phyloP scores from a whole-genome alignment of 2,888 invertebrate genomes.

The Drosophila nigritarsus region DNA sequence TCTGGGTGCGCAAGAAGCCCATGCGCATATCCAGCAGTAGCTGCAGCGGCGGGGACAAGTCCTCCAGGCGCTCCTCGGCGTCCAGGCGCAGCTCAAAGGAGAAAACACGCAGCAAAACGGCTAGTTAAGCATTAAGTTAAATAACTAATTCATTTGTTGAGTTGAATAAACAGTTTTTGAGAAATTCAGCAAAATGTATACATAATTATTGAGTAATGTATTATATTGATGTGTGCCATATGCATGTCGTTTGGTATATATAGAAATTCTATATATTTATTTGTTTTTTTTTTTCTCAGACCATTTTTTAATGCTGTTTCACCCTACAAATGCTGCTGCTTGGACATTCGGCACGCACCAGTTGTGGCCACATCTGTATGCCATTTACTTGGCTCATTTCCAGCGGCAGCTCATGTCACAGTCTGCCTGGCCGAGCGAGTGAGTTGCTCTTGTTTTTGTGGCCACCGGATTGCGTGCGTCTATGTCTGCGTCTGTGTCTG shows the following conservation, averaged over 20 bases:
- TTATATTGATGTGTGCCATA: constrained; percentile 11
- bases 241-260: constrained; percentile 22
- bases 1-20: constrained; percentile 91
- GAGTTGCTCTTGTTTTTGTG: constrained; percentile 20
- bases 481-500: constrained; percentile 11
- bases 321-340: constrained; percentile 45
- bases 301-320: constrained; percentile 22
- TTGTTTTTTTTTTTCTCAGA: constrained; percentile 8
- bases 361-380: constrained; percentile 44
- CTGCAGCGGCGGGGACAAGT: constrained; percentile 65
- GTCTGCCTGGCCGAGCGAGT: constrained; percentile 30
- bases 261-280: constrained; percentile 17
- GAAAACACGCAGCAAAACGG: constrained; percentile 69
- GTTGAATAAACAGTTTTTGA: constrained; percentile 33
- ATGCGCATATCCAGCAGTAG: constrained; percentile 84
- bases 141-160: constrained; percentile 4
- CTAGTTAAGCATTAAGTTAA: constrained; percentile 34
- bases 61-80: constrained; percentile 68
- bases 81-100: constrained; percentile 72
- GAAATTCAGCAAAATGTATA: background rate
- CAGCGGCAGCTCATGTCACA: constrained; percentile 51
- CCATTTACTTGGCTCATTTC: constrained; percentile 64
- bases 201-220: background rate
- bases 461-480: constrained; percentile 4
- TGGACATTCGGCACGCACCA: constrained; percentile 39